phyloP scores from a whole-genome alignment of 2,888 invertebrate species.

The Bombylius discolor region DNA sequence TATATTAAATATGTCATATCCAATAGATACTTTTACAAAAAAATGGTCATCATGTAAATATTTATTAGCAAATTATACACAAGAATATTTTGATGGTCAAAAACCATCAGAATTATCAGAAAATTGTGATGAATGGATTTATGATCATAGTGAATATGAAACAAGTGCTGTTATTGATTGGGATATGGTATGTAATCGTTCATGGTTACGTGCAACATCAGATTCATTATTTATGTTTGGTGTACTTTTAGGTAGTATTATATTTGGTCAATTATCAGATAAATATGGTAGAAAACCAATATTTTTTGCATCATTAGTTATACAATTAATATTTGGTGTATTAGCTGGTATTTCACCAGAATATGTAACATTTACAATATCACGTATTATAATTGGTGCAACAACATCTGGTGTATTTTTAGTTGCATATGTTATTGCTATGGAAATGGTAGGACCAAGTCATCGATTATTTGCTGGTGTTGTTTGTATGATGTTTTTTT shows the following conservation, averaged over 20 bases:
- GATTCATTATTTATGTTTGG: constrained; percentile 60
- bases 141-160: constrained; percentile 45
- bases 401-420: constrained; percentile 65
- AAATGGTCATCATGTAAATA: constrained; percentile 42
- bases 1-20: constrained; percentile 40
- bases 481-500: constrained; percentile 61
- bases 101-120: constrained; percentile 23
- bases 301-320: constrained; percentile 56
- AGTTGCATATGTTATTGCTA: constrained; percentile 65
- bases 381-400: constrained; percentile 54
- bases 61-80: constrained; percentile 36
- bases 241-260: constrained; percentile 56
- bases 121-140: constrained; percentile 45
- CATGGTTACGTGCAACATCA: constrained; percentile 49
- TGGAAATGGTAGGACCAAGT: constrained; percentile 59
- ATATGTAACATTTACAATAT: constrained; percentile 50
- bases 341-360: constrained; percentile 54
- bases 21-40: constrained; percentile 37
- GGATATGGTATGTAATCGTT: constrained; percentile 51
- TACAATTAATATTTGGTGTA: constrained; percentile 55
- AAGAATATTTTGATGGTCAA: constrained; percentile 25
- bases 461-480: constrained; percentile 57
- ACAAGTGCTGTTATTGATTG: constrained; percentile 56
- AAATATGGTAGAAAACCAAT: constrained; percentile 57
- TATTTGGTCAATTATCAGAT: constrained; percentile 60